Conservation (phyloP, 2,113 vertebrate species). For the Phrynosoma platyrhinos region DNA sequence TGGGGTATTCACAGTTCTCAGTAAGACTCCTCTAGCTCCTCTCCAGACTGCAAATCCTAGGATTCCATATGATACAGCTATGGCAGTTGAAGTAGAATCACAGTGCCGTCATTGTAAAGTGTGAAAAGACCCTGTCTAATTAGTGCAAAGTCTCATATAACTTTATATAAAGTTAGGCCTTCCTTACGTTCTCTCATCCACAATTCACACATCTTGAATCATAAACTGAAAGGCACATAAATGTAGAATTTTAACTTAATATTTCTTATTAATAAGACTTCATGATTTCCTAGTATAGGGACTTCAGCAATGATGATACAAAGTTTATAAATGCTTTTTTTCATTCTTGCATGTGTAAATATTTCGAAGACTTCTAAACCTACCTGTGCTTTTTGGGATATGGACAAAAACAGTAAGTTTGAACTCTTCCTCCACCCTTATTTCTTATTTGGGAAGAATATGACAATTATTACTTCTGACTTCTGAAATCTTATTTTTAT, state of each 20-base stretch:
- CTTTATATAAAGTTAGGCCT: neutral
- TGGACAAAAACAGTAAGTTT: constrained; percentile 87
- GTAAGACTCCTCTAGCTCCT: too few species aligned
- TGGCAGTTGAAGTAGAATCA: too few species aligned
- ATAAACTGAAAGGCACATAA: neutral
- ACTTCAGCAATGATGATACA: neutral
- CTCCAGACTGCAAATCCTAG: too few species aligned
- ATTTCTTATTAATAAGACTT: neutral
- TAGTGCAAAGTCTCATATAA: neutral
- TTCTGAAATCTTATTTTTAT: neutral
- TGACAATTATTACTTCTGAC: neutral
- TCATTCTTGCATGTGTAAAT: constrained; percentile 46
- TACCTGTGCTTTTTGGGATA: constrained; percentile 94
- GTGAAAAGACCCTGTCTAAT: neutral
- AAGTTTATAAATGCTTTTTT: constrained; percentile 38
- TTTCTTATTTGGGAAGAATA: constrained; percentile 45
- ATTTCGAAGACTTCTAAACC: constrained; percentile 78
- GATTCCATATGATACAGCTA: too few species aligned
- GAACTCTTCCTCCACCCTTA: constrained; percentile 18
- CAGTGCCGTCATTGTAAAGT: too few species aligned
- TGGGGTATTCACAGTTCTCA: too few species aligned
- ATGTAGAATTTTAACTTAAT: neutral
- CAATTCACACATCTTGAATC: neutral
- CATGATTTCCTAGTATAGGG: constrained; percentile 23
- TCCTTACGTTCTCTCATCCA: neutral